A percentile compares a stretch with the other conserved stretches of the same genome.
Evolutionary conservation across 2,797 vertebrate genomes (phyloP).

Genomic region (Pangasius mekongensis): DNA sequence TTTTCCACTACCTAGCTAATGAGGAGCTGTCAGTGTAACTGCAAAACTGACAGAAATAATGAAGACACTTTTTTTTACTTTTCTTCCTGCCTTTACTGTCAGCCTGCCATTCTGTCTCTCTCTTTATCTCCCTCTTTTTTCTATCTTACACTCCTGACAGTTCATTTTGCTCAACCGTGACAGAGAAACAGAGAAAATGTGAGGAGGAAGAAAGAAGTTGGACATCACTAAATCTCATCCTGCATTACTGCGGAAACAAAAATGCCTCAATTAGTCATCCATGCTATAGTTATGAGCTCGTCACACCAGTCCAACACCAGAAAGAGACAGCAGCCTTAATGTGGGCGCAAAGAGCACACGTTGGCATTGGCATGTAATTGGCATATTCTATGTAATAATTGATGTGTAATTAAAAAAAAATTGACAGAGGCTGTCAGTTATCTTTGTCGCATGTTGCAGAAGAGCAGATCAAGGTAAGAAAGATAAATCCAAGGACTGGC

Average conservation of each 20-base stretch:
- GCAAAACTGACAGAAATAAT: slow-evolving; percentile 71
- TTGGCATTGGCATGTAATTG: background rate
- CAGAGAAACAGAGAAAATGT: background rate
- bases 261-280: background rate
- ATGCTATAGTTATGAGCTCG: background rate
- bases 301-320: slow-evolving; percentile 4
- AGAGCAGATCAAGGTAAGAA: background rate
- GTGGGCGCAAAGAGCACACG: background rate
- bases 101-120: slow-evolving; percentile 15
- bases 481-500: slow-evolving; percentile 20
- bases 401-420: background rate
- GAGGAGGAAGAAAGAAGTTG: slow-evolving; percentile 6
- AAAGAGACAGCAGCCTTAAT: background rate
- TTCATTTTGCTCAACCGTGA: slow-evolving; percentile 16
- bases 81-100: slow-evolving; percentile 65
- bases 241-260: background rate
- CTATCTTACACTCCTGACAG: slow-evolving; percentile 65
- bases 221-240: background rate
- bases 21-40: slow-evolving; percentile 71
- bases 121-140: background rate
- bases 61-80: slow-evolving; percentile 76
- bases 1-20: slow-evolving; percentile 52
- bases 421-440: slow-evolving; percentile 13
- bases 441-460: background rate
- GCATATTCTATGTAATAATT: slow-evolving; percentile 10